Conservation (phyloP, 2,797 vertebrate genomes). For the Microhierax caerulescens region DNA sequence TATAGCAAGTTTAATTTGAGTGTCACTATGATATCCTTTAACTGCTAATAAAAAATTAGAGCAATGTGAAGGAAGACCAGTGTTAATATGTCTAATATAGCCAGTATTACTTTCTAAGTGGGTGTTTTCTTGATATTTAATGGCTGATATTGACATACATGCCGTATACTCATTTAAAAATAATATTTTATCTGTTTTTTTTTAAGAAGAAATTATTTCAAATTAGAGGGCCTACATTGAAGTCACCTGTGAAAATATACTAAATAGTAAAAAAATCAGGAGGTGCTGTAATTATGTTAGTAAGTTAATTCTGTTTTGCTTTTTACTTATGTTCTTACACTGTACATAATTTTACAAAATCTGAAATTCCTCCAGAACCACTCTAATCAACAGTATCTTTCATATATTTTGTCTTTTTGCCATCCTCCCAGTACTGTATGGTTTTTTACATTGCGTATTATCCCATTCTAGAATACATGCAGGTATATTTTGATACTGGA, state of each 20-base stretch:
- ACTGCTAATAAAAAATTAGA: neutral
- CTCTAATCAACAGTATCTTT: neutral
- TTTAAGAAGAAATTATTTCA: neutral
- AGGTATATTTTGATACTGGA: neutral
- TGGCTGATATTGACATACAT: neutral
- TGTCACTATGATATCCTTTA: slow-evolving; percentile 1
- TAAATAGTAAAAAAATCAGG: neutral
- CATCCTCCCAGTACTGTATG: neutral
- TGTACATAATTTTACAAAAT: neutral
- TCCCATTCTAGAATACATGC: neutral
- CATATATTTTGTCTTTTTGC: neutral
- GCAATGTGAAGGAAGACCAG: neutral
- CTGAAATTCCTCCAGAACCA: neutral
- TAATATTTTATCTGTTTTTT: neutral
- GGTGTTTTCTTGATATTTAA: neutral
- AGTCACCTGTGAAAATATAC: neutral
- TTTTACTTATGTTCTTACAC: neutral
- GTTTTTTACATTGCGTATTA: rapidly evolving
- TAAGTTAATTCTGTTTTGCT: neutral
- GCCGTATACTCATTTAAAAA: neutral
- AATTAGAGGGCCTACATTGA: neutral
- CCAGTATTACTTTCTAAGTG: neutral
- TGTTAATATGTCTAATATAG: neutral
- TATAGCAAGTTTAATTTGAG: neutral
- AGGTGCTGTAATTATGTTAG: neutral